Evolutionary conservation across 2,888 invertebrate genomes (phyloP), one percentile per base, ranked within the genome.

Genomic region (Synergus gifuensis): DNA sequence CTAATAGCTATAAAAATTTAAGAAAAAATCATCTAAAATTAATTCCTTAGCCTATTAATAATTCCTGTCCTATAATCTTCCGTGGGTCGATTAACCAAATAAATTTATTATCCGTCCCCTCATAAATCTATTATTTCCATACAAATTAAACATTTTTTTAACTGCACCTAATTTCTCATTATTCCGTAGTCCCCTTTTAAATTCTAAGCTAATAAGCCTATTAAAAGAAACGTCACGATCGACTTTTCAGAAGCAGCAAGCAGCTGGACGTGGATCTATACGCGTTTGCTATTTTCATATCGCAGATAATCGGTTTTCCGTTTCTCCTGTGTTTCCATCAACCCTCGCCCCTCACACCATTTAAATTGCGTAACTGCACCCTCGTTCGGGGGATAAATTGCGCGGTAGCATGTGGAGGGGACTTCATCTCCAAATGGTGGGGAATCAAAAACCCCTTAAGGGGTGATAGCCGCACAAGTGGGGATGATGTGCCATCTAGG

Each of bases 351-450:
- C 73, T 73, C 79, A 78, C 80, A 81, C 79, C 87, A 84, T 84
- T 84, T 86, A 83, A 81, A 83, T 83, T 84, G 82, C 82, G 84
- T 85, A 85, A 87, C 85, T 85, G 84, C 83, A 83, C 84, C 85
- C 83, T 83, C 82, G 82, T 83, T 82, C 82, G 85, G 83, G 85
- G 86, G 86, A 83, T 86, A 83, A 85, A 87, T 86, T 60, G 81
- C 58, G 58, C 46, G 9, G 11, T 4, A n/a, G 28, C 16, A 4
- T 79, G 36, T 36, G 76, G 79, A 62, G 78, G 85, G 86, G 87
- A 86, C 85, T 86, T 86, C 86, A 88, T 87, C 86, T 84, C 84
- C 84, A 85, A 85, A 85, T 87, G 86, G 88, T 87, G 88, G 78
- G 73, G 62, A 66, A 73, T n/a, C 28, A 11, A 40, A 76, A 62